Evolutionary conservation across 2,888 invertebrate species (phyloP).

Genomic region (Marronus borbonicus): DNA sequence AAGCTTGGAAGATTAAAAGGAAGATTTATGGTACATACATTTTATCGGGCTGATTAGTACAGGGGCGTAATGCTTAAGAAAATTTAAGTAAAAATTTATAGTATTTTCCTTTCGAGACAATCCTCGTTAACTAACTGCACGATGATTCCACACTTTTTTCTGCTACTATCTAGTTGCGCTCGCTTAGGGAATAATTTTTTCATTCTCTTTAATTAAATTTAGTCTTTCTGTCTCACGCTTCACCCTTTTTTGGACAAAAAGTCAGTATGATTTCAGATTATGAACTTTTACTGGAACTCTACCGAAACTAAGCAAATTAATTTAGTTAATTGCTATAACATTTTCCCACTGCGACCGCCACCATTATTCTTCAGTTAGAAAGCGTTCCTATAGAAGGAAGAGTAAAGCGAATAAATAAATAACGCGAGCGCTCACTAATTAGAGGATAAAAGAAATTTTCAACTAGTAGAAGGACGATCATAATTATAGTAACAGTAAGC

Average conservation of each 20-base stretch:
- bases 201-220: slow-evolving; percentile 27
- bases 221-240: neutral
- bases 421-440: no score
- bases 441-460: no score
- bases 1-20: no score
- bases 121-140: neutral
- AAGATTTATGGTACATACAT: no score
- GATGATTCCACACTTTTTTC: slow-evolving; percentile 12
- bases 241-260: neutral
- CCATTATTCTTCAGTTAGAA: neutral
- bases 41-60: no score
- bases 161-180: neutral
- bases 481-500: no score
- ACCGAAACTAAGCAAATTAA: slow-evolving; percentile 12
- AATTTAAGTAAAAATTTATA: neutral
- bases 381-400: neutral
- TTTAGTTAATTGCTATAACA: slow-evolving; percentile 32
- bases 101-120: neutral
- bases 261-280: neutral
- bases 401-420: neutral
- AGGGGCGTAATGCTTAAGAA: no score
- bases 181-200: slow-evolving; percentile 8
- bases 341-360: slow-evolving; percentile 9
- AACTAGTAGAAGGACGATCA: no score
- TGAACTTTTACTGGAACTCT: slow-evolving; percentile 12